Evolutionary conservation across 2,797 vertebrate genomes (phyloP).

Genomic region (Sarcoramphus papa): DNA sequence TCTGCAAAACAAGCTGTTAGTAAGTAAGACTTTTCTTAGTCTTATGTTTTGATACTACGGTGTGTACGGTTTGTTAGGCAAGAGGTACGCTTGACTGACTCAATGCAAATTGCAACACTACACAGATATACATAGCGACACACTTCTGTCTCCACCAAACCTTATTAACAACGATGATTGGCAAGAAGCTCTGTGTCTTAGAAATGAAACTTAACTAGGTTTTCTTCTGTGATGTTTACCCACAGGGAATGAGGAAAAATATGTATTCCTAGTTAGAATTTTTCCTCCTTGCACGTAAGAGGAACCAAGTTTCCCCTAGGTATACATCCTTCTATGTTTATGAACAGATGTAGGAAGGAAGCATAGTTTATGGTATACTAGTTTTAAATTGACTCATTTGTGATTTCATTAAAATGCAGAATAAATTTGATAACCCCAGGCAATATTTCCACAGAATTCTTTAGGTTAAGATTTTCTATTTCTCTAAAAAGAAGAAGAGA

Average conservation of each 20-base stretch:
- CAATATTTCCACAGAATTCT: constrained; percentile 31
- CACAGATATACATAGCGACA: neutral
- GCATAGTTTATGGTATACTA: constrained; percentile 28
- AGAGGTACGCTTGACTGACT: neutral
- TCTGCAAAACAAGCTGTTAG: neutral
- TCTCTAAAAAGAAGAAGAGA: neutral
- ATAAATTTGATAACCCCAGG: constrained; percentile 48
- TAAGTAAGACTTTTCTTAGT: neutral
- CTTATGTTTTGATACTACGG: neutral
- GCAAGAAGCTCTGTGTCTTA: neutral
- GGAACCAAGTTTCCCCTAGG: constrained; percentile 5
- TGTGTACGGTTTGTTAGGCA: constrained; percentile 23
- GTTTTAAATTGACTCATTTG: constrained; percentile 61
- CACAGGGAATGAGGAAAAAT: neutral
- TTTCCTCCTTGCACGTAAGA: neutral
- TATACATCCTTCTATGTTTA: constrained; percentile 21
- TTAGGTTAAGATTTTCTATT: constrained; percentile 20
- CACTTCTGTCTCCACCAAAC: neutral
- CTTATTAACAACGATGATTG: constrained; percentile 15
- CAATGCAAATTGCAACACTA: neutral
- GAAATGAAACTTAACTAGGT: neutral
- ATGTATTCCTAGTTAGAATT: neutral
- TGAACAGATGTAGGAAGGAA: constrained; percentile 55
- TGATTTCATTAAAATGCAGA: constrained; percentile 61
- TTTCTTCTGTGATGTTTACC: constrained; percentile 25